phyloP scores from a whole-genome alignment of 2,113 vertebrate species.

The Burhinus bistriatus region DNA sequence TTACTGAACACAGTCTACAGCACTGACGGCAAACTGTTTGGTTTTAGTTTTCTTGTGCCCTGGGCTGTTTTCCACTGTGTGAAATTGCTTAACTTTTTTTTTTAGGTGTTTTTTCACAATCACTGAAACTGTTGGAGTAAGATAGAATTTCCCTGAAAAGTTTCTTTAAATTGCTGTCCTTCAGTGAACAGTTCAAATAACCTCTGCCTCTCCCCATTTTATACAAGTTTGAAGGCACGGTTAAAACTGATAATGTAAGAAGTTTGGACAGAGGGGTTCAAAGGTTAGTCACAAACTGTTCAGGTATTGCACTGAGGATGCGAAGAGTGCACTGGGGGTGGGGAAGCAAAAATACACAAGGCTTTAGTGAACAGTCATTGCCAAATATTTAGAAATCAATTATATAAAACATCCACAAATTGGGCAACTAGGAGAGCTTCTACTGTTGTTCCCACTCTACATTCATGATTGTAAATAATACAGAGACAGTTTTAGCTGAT shows the following conservation, averaged over 20 bases:
- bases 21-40: constrained; percentile 65
- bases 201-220: not conserved
- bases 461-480: not conserved
- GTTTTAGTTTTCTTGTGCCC: constrained; percentile 74
- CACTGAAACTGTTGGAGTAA: constrained; percentile 66
- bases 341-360: not conserved
- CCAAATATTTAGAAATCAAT: not conserved
- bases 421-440: not conserved
- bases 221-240: not conserved
- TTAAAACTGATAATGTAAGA: constrained; percentile 55
- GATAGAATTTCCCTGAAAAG: constrained; percentile 67
- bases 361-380: not conserved
- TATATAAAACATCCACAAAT: not conserved
- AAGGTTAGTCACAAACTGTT: constrained; percentile 63
- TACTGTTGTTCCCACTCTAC: not conserved
- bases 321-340: not conserved
- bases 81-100: constrained; percentile 72
- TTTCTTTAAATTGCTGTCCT: constrained; percentile 70
- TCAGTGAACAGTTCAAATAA: constrained; percentile 30
- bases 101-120: constrained; percentile 73
- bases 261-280: constrained; percentile 30
- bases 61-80: constrained; percentile 71
- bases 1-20: constrained; percentile 62
- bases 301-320: constrained; percentile 19
- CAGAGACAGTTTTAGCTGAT: not conserved